Base-by-base conservation (phyloP, 2,113 vertebrate genomes). In the Corvus moneduloides region DNA sequence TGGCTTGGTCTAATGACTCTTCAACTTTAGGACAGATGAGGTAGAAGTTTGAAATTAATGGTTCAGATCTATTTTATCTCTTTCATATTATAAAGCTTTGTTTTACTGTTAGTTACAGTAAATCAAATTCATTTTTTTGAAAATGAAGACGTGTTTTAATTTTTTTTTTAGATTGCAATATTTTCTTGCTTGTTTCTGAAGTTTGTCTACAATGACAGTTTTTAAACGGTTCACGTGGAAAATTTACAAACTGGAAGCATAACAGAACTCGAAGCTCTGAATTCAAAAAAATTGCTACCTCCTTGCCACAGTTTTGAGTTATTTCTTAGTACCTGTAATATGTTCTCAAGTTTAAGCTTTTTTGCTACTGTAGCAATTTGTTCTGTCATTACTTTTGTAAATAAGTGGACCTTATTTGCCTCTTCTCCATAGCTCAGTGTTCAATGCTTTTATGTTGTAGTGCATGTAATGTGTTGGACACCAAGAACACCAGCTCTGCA, bases 401-500 rank as follows among this genome's bases (percentile, higher is more conserved):
- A 15, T 55, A 61, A 80, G 9, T 28, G 51, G 22, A 6, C 48
- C 33, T 73, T 28, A 5, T 52, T 91, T 92, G 9, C 24, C 10
- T 59, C 15, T 55, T 75, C 9, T 67, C 27, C 23, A 21, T 76
- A 64, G 73, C 56, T 68, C 9, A 2, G 3, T 63, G 28, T 77
- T 63, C 9, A 2, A 62, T 83, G 12, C 9, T 48, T 71, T 74
- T 56, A 4, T 95, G 15, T 91, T 95, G 26, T 73, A 99, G 99
- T 95, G 98, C 97, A 14, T 99, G 99, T 96, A 98, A 98, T 84
- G 7, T 52, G 23, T 94, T 98, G 56, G 64, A 89, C 30, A 17
- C 66, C 51, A 73, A 46, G 9, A 81, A 95, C 41, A 62, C 80
- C 79, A 98, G 98, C 74, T 78, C 94, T 61, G 97, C 97, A 2